These are phyloP conservation scores for Pelvicachromis taeniatus DNA, from an alignment of 2,113 vertebrate species.

Conservation along the genomic window DNA sequence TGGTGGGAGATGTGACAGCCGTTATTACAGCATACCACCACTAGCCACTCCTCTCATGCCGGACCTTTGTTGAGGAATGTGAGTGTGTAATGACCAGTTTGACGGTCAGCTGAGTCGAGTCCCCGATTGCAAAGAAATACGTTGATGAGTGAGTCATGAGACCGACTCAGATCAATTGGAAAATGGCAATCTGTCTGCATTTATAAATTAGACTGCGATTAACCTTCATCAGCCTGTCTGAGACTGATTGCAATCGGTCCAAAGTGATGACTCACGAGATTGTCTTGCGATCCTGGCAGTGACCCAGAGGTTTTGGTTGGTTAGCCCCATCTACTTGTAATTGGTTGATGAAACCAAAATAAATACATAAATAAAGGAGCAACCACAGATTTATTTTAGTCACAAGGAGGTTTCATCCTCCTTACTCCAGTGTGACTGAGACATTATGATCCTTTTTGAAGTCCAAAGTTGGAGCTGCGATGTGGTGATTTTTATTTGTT, in stretches of 20 bases:
- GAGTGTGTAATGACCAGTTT: neutral
- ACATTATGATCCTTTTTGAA: neutral
- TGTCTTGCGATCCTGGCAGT: neutral
- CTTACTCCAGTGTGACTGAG: neutral
- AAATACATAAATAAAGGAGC: neutral
- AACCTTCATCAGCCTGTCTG: neutral
- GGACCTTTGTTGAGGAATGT: neutral
- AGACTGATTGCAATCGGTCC: neutral
- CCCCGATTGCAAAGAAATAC: neutral
- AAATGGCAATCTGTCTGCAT: neutral
- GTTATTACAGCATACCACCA: neutral
- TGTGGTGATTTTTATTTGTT: neutral
- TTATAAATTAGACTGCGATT: neutral
- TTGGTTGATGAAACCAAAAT: neutral
- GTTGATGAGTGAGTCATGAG: neutral
- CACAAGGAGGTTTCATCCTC: neutral
- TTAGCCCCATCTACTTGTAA: neutral
- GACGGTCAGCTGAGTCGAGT: neutral
- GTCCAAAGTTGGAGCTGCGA: neutral
- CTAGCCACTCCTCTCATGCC: neutral
- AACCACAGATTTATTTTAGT: neutral
- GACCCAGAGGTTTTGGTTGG: neutral
- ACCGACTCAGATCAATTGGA: neutral
- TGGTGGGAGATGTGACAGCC: rapidly evolving
- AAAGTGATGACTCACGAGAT: neutral